Conservation (phyloP, 1,140 invertebrate species). For the Eumeta japonica region DNA sequence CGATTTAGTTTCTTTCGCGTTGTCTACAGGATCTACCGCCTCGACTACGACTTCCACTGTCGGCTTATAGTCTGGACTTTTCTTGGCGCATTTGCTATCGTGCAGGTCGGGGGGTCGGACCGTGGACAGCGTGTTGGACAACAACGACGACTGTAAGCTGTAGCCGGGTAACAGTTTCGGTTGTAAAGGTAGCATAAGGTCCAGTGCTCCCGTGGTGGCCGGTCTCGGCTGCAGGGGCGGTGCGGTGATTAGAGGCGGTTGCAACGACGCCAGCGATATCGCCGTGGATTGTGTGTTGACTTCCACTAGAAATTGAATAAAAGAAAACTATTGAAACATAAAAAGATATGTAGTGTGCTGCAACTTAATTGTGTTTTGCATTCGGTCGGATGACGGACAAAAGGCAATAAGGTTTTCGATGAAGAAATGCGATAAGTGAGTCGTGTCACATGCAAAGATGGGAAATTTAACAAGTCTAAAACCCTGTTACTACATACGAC, state of each 20-base stretch:
- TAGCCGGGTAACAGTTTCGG: slow-evolving; percentile 60
- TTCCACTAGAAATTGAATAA: slow-evolving; percentile 47
- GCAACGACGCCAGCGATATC: slow-evolving; percentile 49
- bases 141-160: slow-evolving; percentile 44
- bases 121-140: slow-evolving; percentile 45
- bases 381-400: too few species aligned
- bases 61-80: slow-evolving; percentile 29
- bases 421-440: too few species aligned
- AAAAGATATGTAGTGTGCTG: not conserved
- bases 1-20: too few species aligned
- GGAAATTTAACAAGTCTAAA: too few species aligned
- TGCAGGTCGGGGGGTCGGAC: slow-evolving; percentile 43
- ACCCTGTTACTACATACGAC: too few species aligned
- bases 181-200: slow-evolving; percentile 65
- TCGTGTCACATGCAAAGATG: too few species aligned
- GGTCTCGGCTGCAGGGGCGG: slow-evolving; percentile 65
- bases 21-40: too few species aligned
- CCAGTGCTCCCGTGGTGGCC: slow-evolving; percentile 64
- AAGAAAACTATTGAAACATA: slow-evolving; percentile 3
- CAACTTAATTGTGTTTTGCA: too few species aligned
- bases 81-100: slow-evolving; percentile 18
- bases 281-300: slow-evolving; percentile 48
- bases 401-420: too few species aligned
- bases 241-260: slow-evolving; percentile 49
- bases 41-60: slow-evolving; percentile 39